These are phyloP conservation scores for Scaptomyza hsui DNA, from an alignment of 1,140 invertebrate species.

Conservation along the genomic window DNA sequence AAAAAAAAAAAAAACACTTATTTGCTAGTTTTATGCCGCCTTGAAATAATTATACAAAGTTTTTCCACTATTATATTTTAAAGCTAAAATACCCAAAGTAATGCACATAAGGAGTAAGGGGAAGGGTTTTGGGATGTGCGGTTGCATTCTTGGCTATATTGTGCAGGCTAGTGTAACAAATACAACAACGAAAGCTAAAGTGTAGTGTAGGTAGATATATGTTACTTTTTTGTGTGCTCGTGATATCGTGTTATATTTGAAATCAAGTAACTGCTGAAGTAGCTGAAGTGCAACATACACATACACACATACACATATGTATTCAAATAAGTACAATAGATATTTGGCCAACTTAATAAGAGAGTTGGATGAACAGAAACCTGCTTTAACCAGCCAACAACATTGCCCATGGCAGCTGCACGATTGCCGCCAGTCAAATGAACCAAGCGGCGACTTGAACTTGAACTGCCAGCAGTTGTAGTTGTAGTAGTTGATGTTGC, in stretches of 20 bases:
- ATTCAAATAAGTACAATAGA: not conserved
- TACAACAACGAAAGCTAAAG: not conserved
- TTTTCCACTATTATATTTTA: not conserved
- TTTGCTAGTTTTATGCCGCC: no score
- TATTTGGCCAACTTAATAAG: conserved; percentile 4
- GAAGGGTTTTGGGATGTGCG: not conserved
- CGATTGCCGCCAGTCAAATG: conserved; percentile 85
- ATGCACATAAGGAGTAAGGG: not conserved
- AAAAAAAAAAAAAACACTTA: no score
- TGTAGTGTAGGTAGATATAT: not conserved
- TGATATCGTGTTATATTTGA: conserved; percentile 24
- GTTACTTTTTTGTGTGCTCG: not conserved
- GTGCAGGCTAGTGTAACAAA: conserved; percentile 30
- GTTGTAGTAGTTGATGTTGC: conserved; percentile 86
- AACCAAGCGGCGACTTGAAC: conserved; percentile 88
- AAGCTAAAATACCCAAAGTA: not conserved
- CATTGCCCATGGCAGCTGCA: conserved; percentile 87
- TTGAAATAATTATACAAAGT: not conserved
- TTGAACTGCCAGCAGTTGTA: conserved; percentile 85
- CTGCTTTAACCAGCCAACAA: conserved; percentile 91
- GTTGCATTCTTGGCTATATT: conserved; percentile 11
- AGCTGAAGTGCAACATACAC: conserved; percentile 8
- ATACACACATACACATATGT: conserved; percentile 5
- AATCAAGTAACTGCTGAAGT: conserved; percentile 16
- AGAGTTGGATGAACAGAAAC: conserved; percentile 82